Evolutionary conservation across 2,888 invertebrate species (phyloP), one percentile per base, ranked within the genome.

Genomic region (Cephonodes hylas): DNA sequence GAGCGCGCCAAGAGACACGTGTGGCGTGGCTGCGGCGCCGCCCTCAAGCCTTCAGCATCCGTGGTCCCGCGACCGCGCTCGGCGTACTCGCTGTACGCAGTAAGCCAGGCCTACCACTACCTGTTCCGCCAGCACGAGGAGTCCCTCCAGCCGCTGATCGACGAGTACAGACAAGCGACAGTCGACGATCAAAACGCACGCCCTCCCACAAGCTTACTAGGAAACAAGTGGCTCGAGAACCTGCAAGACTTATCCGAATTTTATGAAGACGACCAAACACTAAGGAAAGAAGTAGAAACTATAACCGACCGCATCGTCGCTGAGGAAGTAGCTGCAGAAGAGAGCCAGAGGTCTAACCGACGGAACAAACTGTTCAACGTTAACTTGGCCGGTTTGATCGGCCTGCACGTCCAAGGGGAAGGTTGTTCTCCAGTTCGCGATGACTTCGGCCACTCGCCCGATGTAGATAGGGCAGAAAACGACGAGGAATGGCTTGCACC

Each of bases 401-500:
- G 84, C n/a, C 77, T 91, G 44, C 84, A 84, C 63, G 80, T 90
- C 42, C 80, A 78, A 66, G 90, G 88, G 15, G 91, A 91, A 76
- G 84, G 84, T 10, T 83, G 80, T 65, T 86, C 87, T 27, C 83
- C 81, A 2, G 75, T 69, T 46, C 84, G 80, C 45, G 87, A 86
- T 64, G 85, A 88, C 61, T 73, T 74, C 58, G 85, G 76, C 60
- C 75, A 74, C 34, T 83, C 86, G 62, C 81, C 86, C 1, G 87
- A 85, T 66, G 67, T 80, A 73, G 89, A 88, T 13, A 83, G 78
- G 64, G 66, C 86, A 81, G 78, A 79, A 81, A 81, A 91, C 84
- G 85, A 86, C 61, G 88, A 89, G 91, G 91, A 89, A 91, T 91
- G 92, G 91, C 89, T 86, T 66, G 73, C 79, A 68, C 81, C 86